These are phyloP conservation scores for Gallinago undulata DNA, from an alignment of 2,113 vertebrate genomes.

Conservation along the genomic window DNA sequence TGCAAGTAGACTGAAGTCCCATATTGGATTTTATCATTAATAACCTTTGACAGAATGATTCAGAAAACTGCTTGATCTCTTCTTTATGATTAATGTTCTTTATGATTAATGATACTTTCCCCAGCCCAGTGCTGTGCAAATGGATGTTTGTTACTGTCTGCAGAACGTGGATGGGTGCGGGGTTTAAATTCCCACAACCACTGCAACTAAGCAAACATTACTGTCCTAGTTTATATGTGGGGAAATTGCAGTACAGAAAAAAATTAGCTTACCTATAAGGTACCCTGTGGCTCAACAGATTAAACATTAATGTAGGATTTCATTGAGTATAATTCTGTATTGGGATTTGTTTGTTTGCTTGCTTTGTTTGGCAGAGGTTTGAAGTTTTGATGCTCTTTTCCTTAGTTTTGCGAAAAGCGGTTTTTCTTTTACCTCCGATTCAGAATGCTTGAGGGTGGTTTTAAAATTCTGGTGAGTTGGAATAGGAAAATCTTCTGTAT, in stretches of 20 bases:
- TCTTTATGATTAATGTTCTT: neutral
- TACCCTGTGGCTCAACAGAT: conserved; percentile 1
- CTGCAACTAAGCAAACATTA: neutral
- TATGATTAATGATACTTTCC: neutral
- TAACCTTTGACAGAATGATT: neutral
- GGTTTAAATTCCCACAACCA: neutral
- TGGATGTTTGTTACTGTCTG: neutral
- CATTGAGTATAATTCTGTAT: neutral
- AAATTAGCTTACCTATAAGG: neutral
- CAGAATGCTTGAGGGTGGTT: conserved; percentile 14
- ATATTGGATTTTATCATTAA: neutral
- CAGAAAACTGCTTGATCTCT: neutral
- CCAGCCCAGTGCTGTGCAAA: neutral
- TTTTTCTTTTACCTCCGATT: conserved; percentile 46
- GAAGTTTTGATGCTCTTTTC: conserved; percentile 23
- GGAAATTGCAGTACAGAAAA: neutral
- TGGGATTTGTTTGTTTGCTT: neutral
- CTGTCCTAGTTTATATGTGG: neutral
- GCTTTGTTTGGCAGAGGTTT: conserved; percentile 32
- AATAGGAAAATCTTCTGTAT: conserved; percentile 11
- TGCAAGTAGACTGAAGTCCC: neutral
- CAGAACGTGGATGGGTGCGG: neutral
- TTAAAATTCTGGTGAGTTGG: conserved; percentile 26
- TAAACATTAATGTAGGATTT: conserved; percentile 14
- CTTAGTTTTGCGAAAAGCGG: neutral